Evolutionary conservation across 2,113 vertebrate genomes (phyloP), one percentile per base, ranked within the genome.

Genomic region (Tautogolabrus adspersus): DNA sequence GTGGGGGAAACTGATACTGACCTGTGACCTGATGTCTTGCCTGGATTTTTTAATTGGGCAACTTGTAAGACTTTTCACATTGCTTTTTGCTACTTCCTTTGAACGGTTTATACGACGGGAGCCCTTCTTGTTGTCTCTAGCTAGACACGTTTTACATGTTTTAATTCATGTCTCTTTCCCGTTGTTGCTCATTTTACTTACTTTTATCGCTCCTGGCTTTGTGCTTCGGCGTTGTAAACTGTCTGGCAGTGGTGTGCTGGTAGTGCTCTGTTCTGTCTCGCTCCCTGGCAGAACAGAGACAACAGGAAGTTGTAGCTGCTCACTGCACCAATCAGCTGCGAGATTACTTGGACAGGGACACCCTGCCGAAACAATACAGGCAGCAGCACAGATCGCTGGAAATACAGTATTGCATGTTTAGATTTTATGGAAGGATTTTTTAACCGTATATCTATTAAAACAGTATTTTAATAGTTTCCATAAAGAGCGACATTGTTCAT

Each of bases 311-410:
- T 59, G 68, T 64, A 13, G 26, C 40, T 34, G 40, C 22, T 30
- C 23, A 54, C 30, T 63, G 18, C 6, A 81, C 89, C 91, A 92
- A 92, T 93, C 87, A 89, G 71, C 58, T 77, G 44, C 3, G 58
- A 75, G 72, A 19, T 73, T 87, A 79, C 63, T 86, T 1, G 44
- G 26, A 26, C 26, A 4, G n/a, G n/a, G 64, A 89, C 42, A 47
- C 70, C 61, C 66, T 54, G 65, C 72, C 75, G 34, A 77, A 82
- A 90, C 75, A 89, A 72, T 22, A 83, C 51, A 69, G 46, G 10
- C 56, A 77, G 56, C 64, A 37, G 68, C 44, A 63, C 34, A 62
- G 60, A 52, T 71, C 22, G 2, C n/a, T 67, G 10, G 15, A 42
- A 37, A 40, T 0, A 54, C 51, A 21, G 44, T 8, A 49, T 26